phyloP scores from a whole-genome alignment of 2,113 vertebrate genomes.

The Halichoerus grypus region DNA sequence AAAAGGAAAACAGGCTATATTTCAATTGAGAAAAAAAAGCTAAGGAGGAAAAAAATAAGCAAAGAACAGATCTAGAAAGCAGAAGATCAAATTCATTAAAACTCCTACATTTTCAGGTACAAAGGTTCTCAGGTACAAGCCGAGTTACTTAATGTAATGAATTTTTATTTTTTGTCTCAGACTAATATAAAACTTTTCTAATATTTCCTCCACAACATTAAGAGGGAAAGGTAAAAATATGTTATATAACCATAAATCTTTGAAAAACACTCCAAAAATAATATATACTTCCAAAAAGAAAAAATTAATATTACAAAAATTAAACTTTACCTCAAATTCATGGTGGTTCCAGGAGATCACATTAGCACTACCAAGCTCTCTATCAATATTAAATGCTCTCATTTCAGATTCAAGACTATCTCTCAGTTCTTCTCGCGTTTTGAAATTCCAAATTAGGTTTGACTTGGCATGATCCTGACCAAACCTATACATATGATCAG shows the following conservation, averaged over 20 bases:
- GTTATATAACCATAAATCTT: background rate
- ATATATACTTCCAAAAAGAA: background rate
- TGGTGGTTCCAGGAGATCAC: slow-evolving; percentile 99
- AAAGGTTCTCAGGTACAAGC: background rate
- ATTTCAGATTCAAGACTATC: slow-evolving; percentile 98
- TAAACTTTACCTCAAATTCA: slow-evolving; percentile 95
- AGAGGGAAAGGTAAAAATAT: background rate
- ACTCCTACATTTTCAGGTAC: background rate
- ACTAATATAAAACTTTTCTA: slow-evolving; percentile 9
- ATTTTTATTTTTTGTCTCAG: slow-evolving; percentile 22
- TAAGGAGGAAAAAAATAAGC: background rate
- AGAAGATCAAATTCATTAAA: slow-evolving; percentile 35
- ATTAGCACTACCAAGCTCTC: slow-evolving; percentile 95
- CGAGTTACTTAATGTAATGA: background rate
- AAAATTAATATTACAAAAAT: slow-evolving; percentile 18
- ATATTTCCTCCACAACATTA: background rate
- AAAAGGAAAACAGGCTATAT: background rate
- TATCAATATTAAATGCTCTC: slow-evolving; percentile 96
- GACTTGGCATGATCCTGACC: slow-evolving; percentile 96
- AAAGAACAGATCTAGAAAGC: background rate
- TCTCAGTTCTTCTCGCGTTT: slow-evolving; percentile 97
- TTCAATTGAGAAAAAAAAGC: slow-evolving; percentile 13
- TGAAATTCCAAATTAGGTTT: slow-evolving; percentile 99
- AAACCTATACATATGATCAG: slow-evolving; percentile 89
- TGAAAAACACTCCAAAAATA: background rate